phyloP scores from a whole-genome alignment of 2,888 invertebrate genomes.

The Spisula solida region DNA sequence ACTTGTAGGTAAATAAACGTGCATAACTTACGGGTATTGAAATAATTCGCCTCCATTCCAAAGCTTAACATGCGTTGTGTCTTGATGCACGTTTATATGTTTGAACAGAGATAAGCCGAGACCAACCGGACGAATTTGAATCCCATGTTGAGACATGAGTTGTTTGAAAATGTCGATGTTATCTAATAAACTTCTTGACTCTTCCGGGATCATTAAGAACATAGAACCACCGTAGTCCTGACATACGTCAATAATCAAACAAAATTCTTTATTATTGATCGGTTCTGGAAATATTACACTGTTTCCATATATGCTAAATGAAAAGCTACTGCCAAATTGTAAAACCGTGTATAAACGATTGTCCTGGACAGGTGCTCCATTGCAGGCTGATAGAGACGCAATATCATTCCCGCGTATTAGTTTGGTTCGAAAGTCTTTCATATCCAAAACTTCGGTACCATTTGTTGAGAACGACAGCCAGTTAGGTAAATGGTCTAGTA shows the following conservation, averaged over 20 bases:
- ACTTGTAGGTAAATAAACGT: too few relatives aligned
- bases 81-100: constrained; percentile 37
- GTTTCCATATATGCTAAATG: constrained; percentile 50
- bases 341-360: constrained; percentile 37
- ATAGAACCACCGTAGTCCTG: constrained; percentile 54
- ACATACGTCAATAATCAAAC: constrained; percentile 62
- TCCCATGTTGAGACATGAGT: constrained; percentile 26
- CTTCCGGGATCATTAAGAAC: constrained; percentile 60
- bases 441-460: constrained; percentile 26
- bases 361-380: constrained; percentile 44
- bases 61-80: constrained; percentile 32
- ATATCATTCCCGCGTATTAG: constrained; percentile 42
- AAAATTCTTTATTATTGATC: constrained; percentile 46
- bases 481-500: constrained; percentile 30
- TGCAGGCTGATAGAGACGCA: constrained; percentile 22
- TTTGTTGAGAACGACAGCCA: constrained; percentile 39
- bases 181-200: constrained; percentile 43
- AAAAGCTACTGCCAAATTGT: constrained; percentile 53
- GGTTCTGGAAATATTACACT: constrained; percentile 36
- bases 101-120: constrained; percentile 58
- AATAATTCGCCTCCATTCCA: constrained; percentile 59
- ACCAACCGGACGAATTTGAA: constrained; percentile 52
- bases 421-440: constrained; percentile 42
- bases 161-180: constrained; percentile 29
- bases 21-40: constrained; percentile 53